Percentiles rank a stretch among this genome's conserved stretches.
phyloP scores from a whole-genome alignment of 2,888 invertebrate genomes.

The Habroteleia sp. region DNA sequence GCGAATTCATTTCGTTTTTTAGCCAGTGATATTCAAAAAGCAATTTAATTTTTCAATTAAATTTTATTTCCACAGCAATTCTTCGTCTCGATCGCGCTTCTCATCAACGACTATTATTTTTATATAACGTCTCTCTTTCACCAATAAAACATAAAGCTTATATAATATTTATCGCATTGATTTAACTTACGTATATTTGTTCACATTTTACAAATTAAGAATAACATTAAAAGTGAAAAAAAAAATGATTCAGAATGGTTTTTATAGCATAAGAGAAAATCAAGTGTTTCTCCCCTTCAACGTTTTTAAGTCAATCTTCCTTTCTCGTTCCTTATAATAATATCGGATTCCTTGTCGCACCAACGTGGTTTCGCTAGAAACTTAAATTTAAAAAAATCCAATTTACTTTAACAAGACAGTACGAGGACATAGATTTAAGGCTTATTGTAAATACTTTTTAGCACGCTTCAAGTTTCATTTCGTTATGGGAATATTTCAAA shows the following conservation, averaged over 20 bases:
- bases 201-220: no score
- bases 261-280: slow-evolving; percentile 15
- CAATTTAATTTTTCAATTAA: slow-evolving; percentile 36
- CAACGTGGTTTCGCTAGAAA: slow-evolving; percentile 40
- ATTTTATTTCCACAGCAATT: slow-evolving; percentile 3
- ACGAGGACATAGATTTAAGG: slow-evolving; percentile 51
- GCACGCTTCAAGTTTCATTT: slow-evolving; percentile 44
- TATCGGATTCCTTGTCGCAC: slow-evolving; percentile 52
- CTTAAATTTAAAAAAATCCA: slow-evolving; percentile 59
- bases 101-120: background rate
- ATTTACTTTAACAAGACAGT: slow-evolving; percentile 61
- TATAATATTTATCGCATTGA: no score
- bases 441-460: slow-evolving; percentile 61
- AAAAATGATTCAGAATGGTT: slow-evolving; percentile 26
- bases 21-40: slow-evolving; percentile 26
- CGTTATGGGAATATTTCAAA: slow-evolving; percentile 37
- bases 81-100: background rate
- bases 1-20: slow-evolving; percentile 27
- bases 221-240: background rate
- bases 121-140: background rate
- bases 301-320: slow-evolving; percentile 21
- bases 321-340: slow-evolving; percentile 54
- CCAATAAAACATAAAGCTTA: no score
- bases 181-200: no score
- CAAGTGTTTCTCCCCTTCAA: slow-evolving; percentile 17